A percentile compares a stretch with the other conserved stretches of the same genome.
phyloP scores from a whole-genome alignment of 2,888 invertebrate species.

The Agriotes lineatus region DNA sequence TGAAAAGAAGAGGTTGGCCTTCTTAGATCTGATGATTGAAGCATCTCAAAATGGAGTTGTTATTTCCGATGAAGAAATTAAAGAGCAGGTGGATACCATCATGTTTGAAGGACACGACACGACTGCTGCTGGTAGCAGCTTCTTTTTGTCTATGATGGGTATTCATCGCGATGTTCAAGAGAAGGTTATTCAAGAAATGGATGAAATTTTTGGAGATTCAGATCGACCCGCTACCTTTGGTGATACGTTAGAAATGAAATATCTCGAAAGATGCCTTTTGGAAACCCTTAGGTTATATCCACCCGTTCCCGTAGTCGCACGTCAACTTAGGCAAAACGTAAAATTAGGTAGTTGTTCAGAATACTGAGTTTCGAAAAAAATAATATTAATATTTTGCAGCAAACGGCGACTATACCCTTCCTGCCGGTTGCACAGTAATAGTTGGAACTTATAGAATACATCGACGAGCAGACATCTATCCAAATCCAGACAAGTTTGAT shows the following conservation, averaged over 20 bases:
- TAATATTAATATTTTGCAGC: neutral
- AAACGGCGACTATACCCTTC: neutral
- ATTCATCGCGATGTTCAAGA: slow-evolving; percentile 84
- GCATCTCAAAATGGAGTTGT: slow-evolving; percentile 82
- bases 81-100: slow-evolving; percentile 88
- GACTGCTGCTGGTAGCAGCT: slow-evolving; percentile 88
- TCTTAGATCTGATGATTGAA: slow-evolving; percentile 90
- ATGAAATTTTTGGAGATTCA: slow-evolving; percentile 82
- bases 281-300: slow-evolving; percentile 84
- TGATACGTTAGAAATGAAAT: slow-evolving; percentile 86
- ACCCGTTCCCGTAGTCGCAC: slow-evolving; percentile 83
- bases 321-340: slow-evolving; percentile 77
- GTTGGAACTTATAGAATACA: slow-evolving; percentile 69
- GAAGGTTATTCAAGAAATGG: slow-evolving; percentile 79
- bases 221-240: slow-evolving; percentile 82
- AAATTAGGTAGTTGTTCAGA: slow-evolving; percentile 70
- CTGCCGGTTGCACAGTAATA: no score
- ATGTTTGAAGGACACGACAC: slow-evolving; percentile 93
- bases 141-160: slow-evolving; percentile 86
- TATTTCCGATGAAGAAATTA: slow-evolving; percentile 83
- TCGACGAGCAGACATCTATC: slow-evolving; percentile 74
- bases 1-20: slow-evolving; percentile 86
- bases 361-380: neutral
- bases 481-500: slow-evolving; percentile 78
- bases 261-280: slow-evolving; percentile 82